A percentile compares a stretch with the other conserved stretches of the same genome.
phyloP scores from a whole-genome alignment of 2,888 invertebrate genomes.

The Eudasyphora cyanicolor region DNA sequence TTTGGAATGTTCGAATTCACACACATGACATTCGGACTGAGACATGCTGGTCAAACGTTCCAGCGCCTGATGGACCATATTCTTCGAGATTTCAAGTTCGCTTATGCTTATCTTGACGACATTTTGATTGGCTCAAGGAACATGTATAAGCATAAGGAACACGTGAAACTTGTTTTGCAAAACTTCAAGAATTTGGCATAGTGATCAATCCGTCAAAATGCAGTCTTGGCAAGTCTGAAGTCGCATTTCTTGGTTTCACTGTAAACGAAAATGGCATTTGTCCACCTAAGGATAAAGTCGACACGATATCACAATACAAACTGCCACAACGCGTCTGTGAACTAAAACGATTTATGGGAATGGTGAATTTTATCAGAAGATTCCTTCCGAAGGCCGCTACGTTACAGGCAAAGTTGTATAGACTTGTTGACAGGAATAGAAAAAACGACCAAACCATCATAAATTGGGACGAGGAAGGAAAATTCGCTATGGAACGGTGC shows the following conservation, averaged over 20 bases:
- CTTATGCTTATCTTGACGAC: constrained; percentile 70
- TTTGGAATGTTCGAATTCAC: constrained; percentile 60
- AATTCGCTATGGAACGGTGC: constrained; percentile 40
- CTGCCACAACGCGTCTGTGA: constrained; percentile 57
- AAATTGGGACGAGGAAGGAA: constrained; percentile 30
- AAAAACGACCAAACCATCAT: constrained; percentile 54
- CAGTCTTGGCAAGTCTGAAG: constrained; percentile 45
- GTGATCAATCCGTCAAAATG: constrained; percentile 66
- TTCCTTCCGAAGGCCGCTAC: constrained; percentile 49
- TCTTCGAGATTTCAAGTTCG: too few relatives aligned
- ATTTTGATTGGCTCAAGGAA: constrained; percentile 68
- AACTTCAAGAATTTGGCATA: constrained; percentile 66
- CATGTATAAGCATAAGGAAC: constrained; percentile 63
- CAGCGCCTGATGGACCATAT: constrained; percentile 57
- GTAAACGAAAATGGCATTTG: constrained; percentile 45
- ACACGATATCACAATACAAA: constrained; percentile 55
- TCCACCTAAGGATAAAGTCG: constrained; percentile 54
- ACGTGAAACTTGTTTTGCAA: constrained; percentile 63
- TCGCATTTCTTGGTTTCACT: constrained; percentile 58
- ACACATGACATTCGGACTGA: constrained; percentile 53
- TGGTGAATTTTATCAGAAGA: constrained; percentile 62
- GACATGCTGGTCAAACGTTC: constrained; percentile 61
- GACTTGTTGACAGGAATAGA: constrained; percentile 42
- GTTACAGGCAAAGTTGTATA: constrained; percentile 33
- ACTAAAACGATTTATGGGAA: constrained; percentile 65